Percentiles rank a stretch among this genome's conserved stretches.
These are phyloP conservation scores for Chloropsis hardwickii DNA, from an alignment of 2,113 vertebrate species.

Conservation along the genomic window DNA sequence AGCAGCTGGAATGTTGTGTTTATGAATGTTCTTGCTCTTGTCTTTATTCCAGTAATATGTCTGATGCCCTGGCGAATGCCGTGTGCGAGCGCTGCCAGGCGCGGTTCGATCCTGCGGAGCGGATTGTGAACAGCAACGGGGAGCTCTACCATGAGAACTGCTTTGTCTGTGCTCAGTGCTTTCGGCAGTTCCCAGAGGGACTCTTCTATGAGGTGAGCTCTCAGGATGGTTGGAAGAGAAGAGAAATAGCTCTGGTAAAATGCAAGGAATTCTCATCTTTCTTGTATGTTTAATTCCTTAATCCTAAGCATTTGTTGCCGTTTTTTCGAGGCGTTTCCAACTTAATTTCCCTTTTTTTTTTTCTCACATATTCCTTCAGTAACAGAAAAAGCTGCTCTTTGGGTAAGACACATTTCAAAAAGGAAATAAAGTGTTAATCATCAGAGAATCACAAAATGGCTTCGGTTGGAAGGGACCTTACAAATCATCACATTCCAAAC, in stretches of 20 bases:
- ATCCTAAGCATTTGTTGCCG: background rate
- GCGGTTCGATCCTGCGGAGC: slow-evolving; percentile 65
- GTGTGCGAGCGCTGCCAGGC: slow-evolving; percentile 73
- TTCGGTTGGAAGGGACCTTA: background rate
- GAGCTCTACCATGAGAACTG: slow-evolving; percentile 77
- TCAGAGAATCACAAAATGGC: background rate
- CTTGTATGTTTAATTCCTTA: background rate
- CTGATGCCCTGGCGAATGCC: slow-evolving; percentile 71
- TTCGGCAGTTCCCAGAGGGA: slow-evolving; percentile 76
- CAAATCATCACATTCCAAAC: background rate
- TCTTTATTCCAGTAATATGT: slow-evolving; percentile 70
- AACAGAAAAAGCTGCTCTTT: background rate
- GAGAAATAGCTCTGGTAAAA: background rate
- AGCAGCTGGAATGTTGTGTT: background rate
- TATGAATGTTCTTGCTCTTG: background rate
- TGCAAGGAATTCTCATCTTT: background rate
- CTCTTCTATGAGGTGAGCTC: slow-evolving; percentile 79
- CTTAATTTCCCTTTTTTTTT: background rate
- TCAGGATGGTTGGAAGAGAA: background rate
- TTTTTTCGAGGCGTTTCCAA: background rate
- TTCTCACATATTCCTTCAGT: background rate
- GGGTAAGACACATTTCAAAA: background rate
- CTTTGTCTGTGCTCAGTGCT: slow-evolving; percentile 81
- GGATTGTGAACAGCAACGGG: slow-evolving; percentile 76
- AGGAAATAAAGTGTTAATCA: background rate